phyloP scores from a whole-genome alignment of 2,797 vertebrate genomes.

The Propithecus perrieri region DNA sequence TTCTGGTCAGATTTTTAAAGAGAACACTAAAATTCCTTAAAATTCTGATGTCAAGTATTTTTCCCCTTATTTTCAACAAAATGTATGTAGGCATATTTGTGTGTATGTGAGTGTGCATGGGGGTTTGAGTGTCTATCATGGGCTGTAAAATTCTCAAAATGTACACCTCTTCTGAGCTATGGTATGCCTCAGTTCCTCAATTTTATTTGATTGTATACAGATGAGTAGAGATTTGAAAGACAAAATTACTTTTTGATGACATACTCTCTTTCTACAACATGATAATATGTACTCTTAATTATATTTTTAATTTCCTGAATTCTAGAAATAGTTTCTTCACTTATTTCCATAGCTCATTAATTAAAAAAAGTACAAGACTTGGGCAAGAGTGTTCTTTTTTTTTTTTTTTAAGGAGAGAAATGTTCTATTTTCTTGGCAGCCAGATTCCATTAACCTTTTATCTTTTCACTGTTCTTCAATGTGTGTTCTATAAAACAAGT shows the following conservation, averaged over 20 bases:
- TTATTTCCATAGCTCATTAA: conserved; percentile 65
- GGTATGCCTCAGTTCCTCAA: not conserved
- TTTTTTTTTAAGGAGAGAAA: conserved; percentile 10
- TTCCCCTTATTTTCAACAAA: not conserved
- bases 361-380: conserved; percentile 64
- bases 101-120: not conserved
- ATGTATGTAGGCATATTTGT: not conserved
- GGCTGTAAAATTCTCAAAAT: not conserved
- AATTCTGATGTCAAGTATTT: not conserved
- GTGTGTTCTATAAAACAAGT: conserved; percentile 32
- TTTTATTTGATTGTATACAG: not conserved
- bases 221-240: not conserved
- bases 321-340: conserved; percentile 59
- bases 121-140: too few relatives aligned
- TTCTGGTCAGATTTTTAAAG: not conserved
- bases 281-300: conserved; percentile 10
- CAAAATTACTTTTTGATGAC: conserved; percentile 54
- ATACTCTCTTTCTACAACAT: not conserved
- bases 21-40: not conserved
- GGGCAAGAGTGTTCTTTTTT: not conserved
- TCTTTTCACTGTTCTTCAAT: not conserved
- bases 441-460: conserved; percentile 9
- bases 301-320: conserved; percentile 71
- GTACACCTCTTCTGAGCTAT: not conserved
- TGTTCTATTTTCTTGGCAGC: conserved; percentile 48